Conservation (phyloP, 2,888 invertebrate genomes). For the Sepiola atlantica region DNA sequence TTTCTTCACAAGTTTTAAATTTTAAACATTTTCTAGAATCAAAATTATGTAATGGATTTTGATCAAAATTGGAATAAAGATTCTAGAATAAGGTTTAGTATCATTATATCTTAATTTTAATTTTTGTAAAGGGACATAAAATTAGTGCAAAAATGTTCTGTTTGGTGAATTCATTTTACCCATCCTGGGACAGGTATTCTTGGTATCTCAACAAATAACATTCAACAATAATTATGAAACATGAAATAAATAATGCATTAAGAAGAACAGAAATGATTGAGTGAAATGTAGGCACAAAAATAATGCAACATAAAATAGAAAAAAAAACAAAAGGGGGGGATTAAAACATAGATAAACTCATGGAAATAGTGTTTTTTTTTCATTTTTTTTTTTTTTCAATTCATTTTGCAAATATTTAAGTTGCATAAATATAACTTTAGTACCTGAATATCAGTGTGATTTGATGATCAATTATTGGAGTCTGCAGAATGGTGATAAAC, state of each 20-base stretch:
- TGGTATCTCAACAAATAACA: neutral
- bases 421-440: neutral
- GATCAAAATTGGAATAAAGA: too few relatives aligned
- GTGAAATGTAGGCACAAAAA: neutral
- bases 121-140: too few relatives aligned
- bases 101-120: too few relatives aligned
- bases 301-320: neutral
- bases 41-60: too few relatives aligned
- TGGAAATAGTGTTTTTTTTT: neutral
- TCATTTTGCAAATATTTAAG: neutral
- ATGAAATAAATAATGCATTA: neutral
- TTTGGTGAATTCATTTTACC: too few relatives aligned
- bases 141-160: too few relatives aligned
- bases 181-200: too few relatives aligned
- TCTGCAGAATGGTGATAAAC: neutral
- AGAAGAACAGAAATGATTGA: neutral
- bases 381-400: neutral
- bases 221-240: slow-evolving; percentile 15
- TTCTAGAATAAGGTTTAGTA: too few relatives aligned
- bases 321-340: neutral
- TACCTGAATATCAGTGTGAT: neutral
- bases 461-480: neutral
- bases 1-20: too few relatives aligned
- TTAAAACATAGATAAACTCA: neutral
- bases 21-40: too few relatives aligned